These are phyloP conservation scores for Physocephala rufipes DNA, from an alignment of 2,888 invertebrate species.

Conservation along the genomic window DNA sequence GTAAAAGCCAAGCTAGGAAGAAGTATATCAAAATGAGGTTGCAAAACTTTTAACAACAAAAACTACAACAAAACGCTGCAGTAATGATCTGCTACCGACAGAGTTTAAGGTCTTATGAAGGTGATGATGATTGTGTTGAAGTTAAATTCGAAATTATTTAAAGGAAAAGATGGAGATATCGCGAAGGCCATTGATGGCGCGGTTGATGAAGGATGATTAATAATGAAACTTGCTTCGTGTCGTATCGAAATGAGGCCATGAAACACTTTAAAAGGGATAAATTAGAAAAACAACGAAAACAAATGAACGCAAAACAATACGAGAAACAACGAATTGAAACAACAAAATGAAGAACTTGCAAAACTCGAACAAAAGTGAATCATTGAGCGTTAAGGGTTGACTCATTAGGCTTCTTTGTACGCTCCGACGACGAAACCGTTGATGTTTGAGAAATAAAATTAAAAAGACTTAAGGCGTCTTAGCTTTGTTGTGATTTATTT, in stretches of 20 bases:
- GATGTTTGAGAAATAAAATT: conserved; percentile 10
- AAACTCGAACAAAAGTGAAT: too few species aligned
- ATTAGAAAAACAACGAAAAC: conserved; percentile 2
- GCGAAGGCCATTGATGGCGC: not conserved
- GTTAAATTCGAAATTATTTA: conserved; percentile 17
- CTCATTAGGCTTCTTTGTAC: conserved; percentile 62
- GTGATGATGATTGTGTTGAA: conserved; percentile 36
- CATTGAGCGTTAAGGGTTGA: conserved; percentile 59
- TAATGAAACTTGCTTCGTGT: conserved; percentile 36
- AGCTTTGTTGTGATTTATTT: too few species aligned
- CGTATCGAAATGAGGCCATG: conserved; percentile 34
- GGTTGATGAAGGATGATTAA: conserved; percentile 36
- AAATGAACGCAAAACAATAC: not conserved
- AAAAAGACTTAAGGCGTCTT: too few species aligned
- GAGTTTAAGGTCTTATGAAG: too few species aligned
- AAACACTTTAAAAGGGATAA: conserved; percentile 52
- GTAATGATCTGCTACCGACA: conserved; percentile 39
- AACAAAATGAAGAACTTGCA: conserved; percentile 50
- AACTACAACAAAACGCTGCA: conserved; percentile 4
- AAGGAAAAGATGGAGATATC: conserved; percentile 5
- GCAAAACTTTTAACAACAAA: not conserved
- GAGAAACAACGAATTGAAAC: conserved; percentile 5
- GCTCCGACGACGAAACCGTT: conserved; percentile 28
- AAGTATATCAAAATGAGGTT: conserved; percentile 13
- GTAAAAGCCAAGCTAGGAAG: conserved; percentile 1